Evolutionary conservation across 2,888 invertebrate genomes (phyloP).

Genomic region (Drepana falcataria): DNA sequence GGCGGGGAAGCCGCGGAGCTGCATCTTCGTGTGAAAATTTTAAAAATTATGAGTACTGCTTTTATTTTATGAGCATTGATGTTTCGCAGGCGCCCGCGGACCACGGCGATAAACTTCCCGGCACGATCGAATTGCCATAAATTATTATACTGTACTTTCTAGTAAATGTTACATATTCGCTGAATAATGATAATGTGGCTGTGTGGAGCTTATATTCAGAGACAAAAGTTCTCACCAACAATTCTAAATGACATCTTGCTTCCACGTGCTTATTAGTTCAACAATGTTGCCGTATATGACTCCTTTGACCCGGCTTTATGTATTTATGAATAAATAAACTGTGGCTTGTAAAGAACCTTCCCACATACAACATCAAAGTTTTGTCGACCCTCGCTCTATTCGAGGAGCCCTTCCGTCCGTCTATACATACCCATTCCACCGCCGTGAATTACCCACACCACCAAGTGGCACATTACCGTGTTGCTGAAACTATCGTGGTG

Average conservation of each 20-base stretch:
- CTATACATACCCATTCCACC: constrained; percentile 44
- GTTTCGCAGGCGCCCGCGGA: constrained; percentile 25
- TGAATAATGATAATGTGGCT: constrained; percentile 9
- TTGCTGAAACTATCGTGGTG: constrained; percentile 61
- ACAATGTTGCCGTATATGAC: constrained; percentile 5
- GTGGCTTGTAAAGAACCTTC: constrained; percentile 41
- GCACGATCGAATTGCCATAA: constrained; percentile 34
- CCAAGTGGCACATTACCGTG: constrained; percentile 52
- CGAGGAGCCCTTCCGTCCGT: constrained; percentile 50
- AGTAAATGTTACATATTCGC: constrained; percentile 13
- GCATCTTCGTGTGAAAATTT: constrained; percentile 59
- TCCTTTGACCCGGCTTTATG: constrained; percentile 12
- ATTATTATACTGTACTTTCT: no score
- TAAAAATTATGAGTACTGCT: constrained; percentile 49
- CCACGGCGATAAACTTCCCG: constrained; percentile 32
- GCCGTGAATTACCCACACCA: constrained; percentile 55
- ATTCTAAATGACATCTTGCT: not conserved
- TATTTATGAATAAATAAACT: constrained; percentile 45
- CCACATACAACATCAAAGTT: constrained; percentile 45
- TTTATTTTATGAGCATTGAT: constrained; percentile 52
- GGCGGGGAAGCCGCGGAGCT: constrained; percentile 31
- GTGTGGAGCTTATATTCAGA: constrained; percentile 9
- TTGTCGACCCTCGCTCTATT: constrained; percentile 65
- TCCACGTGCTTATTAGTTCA: not conserved
- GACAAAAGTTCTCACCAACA: not conserved